Conservation (phyloP, 2,113 vertebrate genomes). For the Gallinago undulata region DNA sequence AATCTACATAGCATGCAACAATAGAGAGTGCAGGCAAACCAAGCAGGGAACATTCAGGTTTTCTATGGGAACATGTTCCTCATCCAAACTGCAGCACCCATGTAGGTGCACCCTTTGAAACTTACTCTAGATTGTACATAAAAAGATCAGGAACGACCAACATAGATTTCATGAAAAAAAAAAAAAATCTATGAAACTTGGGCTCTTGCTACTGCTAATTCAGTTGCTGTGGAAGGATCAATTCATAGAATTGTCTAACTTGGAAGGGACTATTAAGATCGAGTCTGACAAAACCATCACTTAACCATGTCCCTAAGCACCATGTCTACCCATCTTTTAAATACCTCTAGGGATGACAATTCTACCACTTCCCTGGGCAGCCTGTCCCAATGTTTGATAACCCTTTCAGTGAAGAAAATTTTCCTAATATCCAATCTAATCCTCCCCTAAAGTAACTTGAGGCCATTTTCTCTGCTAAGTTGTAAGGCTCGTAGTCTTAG, state of each 20-base stretch:
- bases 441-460: background rate
- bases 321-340: background rate
- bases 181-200: background rate
- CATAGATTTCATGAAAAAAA: background rate
- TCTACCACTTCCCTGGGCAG: background rate
- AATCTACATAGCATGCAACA: background rate
- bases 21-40: background rate
- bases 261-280: background rate
- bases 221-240: background rate
- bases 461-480: background rate
- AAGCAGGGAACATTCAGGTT: accelerated
- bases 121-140: background rate
- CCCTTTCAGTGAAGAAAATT: background rate
- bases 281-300: background rate
- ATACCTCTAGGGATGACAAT: too few species aligned
- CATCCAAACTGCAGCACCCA: background rate
- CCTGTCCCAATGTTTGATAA: background rate
- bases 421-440: background rate
- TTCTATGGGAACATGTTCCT: background rate
- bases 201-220: background rate
- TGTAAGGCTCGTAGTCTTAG: background rate
- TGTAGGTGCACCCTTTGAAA: background rate
- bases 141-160: background rate
- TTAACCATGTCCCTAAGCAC: background rate
- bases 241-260: background rate